Evolutionary conservation across 2,797 vertebrate species (phyloP).

Genomic region (Alectoris magna): DNA sequence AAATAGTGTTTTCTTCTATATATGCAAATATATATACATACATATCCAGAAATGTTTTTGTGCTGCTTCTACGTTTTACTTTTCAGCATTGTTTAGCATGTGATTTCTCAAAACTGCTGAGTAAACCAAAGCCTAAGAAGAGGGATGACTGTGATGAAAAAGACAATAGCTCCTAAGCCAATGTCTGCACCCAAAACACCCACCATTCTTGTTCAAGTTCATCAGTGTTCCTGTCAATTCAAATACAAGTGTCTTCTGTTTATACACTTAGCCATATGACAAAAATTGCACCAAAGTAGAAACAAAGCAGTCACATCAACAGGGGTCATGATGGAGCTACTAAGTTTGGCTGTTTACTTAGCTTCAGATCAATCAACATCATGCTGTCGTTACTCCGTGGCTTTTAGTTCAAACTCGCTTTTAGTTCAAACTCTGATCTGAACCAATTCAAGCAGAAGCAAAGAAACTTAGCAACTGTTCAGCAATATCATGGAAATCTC

Average conservation of each 20-base stretch:
- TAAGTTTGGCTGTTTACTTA: background rate
- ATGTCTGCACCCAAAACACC: background rate
- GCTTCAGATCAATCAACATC: background rate
- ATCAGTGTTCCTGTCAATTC: background rate
- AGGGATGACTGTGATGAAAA: background rate
- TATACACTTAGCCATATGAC: background rate
- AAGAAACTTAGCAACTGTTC: background rate
- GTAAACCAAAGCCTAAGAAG: background rate
- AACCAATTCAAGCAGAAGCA: background rate
- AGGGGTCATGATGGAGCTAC: background rate
- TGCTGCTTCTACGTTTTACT: background rate
- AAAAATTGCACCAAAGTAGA: background rate
- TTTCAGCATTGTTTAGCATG: background rate
- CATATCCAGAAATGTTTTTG: background rate
- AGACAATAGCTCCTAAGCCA: background rate
- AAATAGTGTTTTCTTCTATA: background rate
- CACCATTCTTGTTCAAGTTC: background rate
- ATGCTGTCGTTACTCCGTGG: background rate
- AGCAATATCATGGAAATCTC: background rate
- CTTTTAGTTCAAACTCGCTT: background rate
- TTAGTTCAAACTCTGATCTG: background rate
- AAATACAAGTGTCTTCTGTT: background rate
- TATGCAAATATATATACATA: background rate
- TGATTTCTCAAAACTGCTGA: background rate
- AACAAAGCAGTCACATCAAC: background rate